A percentile compares a stretch with the other conserved stretches of the same genome.
Evolutionary conservation across 2,888 invertebrate species (phyloP).

Genomic region (Phania funesta): DNA sequence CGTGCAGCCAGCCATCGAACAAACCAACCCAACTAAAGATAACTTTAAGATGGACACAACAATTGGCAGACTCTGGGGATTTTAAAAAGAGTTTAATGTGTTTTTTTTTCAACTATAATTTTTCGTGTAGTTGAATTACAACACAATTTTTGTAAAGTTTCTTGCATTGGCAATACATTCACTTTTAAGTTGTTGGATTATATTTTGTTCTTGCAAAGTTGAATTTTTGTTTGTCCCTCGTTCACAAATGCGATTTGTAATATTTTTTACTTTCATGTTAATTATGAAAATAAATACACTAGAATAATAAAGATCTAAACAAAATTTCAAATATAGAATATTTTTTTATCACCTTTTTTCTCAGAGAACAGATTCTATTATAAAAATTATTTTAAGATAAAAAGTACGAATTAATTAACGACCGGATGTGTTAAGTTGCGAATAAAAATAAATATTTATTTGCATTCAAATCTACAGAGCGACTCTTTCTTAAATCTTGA

Average conservation of each 20-base stretch:
- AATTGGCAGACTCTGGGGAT: slow-evolving; percentile 53
- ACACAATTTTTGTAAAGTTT: slow-evolving; percentile 21
- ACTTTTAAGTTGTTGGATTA: slow-evolving; percentile 34
- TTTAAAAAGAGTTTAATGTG: slow-evolving; percentile 27
- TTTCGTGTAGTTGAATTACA: slow-evolving; percentile 36
- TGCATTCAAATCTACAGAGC: slow-evolving; percentile 22
- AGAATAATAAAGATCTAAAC: neutral
- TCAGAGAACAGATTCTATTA: neutral
- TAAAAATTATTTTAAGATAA: neutral
- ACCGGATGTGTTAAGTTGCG: slow-evolving; percentile 33
- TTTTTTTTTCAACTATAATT: slow-evolving; percentile 12
- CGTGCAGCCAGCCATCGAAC: neutral
- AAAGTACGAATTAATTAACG: neutral
- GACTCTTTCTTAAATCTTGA: slow-evolving; percentile 3
- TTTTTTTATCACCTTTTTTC: neutral
- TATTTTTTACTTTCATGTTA: slow-evolving; percentile 16
- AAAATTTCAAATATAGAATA: slow-evolving; percentile 10
- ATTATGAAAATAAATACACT: neutral
- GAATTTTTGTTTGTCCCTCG: slow-evolving; percentile 6
- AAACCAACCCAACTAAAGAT: slow-evolving; percentile 26
- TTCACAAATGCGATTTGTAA: slow-evolving; percentile 19
- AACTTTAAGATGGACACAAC: slow-evolving; percentile 55
- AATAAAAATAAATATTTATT: slow-evolving; percentile 16
- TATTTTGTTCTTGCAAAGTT: too few relatives aligned
- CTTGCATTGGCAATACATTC: slow-evolving; percentile 55